Evolutionary conservation across 2,797 vertebrate genomes (phyloP), one percentile per base, ranked within the genome.

Genomic region (Leptoclinus maculatus): DNA sequence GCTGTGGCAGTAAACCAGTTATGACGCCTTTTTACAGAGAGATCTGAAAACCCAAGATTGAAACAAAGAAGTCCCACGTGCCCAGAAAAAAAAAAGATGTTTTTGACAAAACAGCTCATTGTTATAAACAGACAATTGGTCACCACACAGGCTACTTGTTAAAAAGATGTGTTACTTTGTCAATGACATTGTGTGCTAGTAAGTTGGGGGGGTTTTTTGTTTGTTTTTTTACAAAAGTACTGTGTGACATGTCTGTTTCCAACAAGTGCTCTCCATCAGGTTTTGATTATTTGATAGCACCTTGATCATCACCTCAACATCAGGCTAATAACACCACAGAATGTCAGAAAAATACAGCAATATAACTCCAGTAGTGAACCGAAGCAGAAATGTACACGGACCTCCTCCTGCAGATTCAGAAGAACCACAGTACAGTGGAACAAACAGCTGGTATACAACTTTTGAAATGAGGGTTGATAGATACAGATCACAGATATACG

Each of bases 1-100:
- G 29, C 56, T 66, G 75, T 66, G 13, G 38, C 19, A 5, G 60
- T 11, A 58, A 58, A 78, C 51, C 12, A 53, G 27, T 32, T 39
- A 16, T 17, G 47, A 64, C 29, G 45, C 58, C 67, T 56, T 16
- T 16, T 78, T 56, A 84, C 87, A 88, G 84, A 90, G 11, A 92
- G 89, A 92, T 91, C 93, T 94, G 91, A 94, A 94, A 95, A 94
- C 92, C 92, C 93, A 84, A 79, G 49, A 86, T 62, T 79, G 47
- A 16, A 87, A 78, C 74, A 75, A 86, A 89, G 66, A 84, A 83
- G 78, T 78, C 78, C 86, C 80, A 45, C 6, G 32, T 29, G 57
- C 70, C 81, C 79, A 68, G 65, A 53, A 57, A 58, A 76, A 71
- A 68, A 1, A 27, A 73, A 45, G 13, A 60, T 7, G 7, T 36